A percentile compares a stretch with the other conserved stretches of the same genome.
These are phyloP conservation scores for Pelodiscus sinensis DNA, from an alignment of 2,113 vertebrate species.

Conservation along the genomic window DNA sequence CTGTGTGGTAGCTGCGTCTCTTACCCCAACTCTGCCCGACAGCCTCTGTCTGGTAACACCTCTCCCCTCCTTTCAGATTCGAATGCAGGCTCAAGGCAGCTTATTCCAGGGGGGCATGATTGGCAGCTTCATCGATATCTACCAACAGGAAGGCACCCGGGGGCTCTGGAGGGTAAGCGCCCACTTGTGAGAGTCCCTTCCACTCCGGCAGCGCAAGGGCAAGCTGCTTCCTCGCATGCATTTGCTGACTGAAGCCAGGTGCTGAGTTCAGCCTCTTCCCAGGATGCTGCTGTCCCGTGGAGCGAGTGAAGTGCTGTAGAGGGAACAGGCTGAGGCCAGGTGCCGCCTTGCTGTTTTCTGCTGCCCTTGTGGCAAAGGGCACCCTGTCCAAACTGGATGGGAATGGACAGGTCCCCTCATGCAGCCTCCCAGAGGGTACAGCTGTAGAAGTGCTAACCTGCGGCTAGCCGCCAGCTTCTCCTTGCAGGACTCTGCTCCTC, in stretches of 20 bases:
- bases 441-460: neutral
- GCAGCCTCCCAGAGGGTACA: neutral
- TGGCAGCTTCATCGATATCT: constrained; percentile 97
- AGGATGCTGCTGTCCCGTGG: too few species aligned
- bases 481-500: neutral
- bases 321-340: accelerated
- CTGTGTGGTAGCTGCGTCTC: accelerated
- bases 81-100: constrained; percentile 97
- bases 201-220: neutral
- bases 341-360: neutral
- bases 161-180: constrained; percentile 94
- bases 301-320: neutral
- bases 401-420: neutral
- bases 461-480: neutral
- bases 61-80: constrained; percentile 80
- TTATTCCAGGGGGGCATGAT: constrained; percentile 97
- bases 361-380: neutral
- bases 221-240: accelerated
- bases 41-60: accelerated
- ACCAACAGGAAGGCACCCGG: constrained; percentile 93
- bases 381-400: neutral
- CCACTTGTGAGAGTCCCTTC: neutral
- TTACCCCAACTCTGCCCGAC: accelerated
- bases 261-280: too few species aligned
- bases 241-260: neutral